A percentile compares a stretch with the other conserved stretches of the same genome.
Evolutionary conservation across 2,113 vertebrate species (phyloP).

Genomic region (Neogale vison): DNA sequence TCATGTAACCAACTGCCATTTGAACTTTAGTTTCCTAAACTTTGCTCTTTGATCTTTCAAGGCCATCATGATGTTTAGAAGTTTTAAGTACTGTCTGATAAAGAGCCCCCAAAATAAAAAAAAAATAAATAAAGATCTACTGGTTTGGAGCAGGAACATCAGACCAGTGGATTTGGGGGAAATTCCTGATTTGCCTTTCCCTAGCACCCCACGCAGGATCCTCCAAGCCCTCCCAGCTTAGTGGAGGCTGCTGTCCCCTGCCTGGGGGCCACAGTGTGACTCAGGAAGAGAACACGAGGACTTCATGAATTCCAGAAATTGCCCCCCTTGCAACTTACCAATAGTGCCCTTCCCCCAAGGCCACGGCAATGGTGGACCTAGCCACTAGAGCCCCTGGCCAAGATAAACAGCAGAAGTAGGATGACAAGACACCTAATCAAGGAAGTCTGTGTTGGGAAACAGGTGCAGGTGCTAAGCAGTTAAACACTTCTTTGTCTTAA

Average conservation of each 20-base stretch:
- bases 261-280: neutral
- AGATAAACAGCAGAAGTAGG: neutral
- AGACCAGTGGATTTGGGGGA: neutral
- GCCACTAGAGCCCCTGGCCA: neutral
- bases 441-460: neutral
- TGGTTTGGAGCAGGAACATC: neutral
- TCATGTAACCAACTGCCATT: neutral
- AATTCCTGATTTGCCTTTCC: neutral
- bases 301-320: neutral
- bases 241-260: neutral
- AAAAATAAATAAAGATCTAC: neutral
- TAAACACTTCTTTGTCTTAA: neutral
- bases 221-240: neutral
- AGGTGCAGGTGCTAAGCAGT: too few relatives aligned
- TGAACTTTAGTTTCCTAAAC: neutral
- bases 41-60: neutral
- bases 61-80: neutral
- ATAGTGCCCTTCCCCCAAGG: neutral
- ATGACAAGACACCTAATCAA: neutral
- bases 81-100: neutral
- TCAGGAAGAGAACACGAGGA: slow-evolving; percentile 23
- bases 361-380: neutral
- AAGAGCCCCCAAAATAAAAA: neutral
- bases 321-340: neutral
- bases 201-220: neutral